Percentiles rank a stretch among this genome's conserved stretches.
Evolutionary conservation across 1,140 invertebrate species (phyloP).

Genomic region (Calliphora vicina): DNA sequence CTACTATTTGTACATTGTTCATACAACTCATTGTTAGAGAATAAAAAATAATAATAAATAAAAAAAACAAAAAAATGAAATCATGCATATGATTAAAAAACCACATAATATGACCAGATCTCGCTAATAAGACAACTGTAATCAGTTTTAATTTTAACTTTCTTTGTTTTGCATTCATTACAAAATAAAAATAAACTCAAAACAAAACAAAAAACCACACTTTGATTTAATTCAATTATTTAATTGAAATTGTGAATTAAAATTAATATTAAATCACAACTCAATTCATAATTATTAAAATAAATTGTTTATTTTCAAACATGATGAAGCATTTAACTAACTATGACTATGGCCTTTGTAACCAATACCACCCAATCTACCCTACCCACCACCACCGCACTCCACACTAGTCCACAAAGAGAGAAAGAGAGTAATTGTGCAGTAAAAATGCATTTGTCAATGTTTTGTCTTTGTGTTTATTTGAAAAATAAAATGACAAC

Average conservation of each 20-base stretch:
- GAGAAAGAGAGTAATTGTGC: background rate
- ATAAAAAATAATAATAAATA: background rate
- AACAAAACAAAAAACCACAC: no score
- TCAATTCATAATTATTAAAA: no score
- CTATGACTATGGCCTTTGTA: no score
- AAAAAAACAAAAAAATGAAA: conserved; percentile 39
- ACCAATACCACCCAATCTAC: no score
- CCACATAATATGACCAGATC: background rate
- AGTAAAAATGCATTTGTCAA: background rate
- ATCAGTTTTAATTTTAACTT: background rate
- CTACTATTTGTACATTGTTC: background rate
- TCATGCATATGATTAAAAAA: background rate
- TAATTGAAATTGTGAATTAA: background rate
- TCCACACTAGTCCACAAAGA: background rate
- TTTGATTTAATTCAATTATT: background rate
- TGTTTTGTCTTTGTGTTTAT: background rate
- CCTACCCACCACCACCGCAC: background rate
- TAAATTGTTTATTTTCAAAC: no score
- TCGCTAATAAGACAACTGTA: background rate
- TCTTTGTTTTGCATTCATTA: background rate
- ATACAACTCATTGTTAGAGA: background rate
- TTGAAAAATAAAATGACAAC: background rate
- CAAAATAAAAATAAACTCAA: no score
- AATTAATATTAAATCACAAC: background rate
- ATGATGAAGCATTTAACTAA: no score